These are phyloP conservation scores for Trachelus iudaicus DNA, from an alignment of 2,888 invertebrate species.

Conservation along the genomic window DNA sequence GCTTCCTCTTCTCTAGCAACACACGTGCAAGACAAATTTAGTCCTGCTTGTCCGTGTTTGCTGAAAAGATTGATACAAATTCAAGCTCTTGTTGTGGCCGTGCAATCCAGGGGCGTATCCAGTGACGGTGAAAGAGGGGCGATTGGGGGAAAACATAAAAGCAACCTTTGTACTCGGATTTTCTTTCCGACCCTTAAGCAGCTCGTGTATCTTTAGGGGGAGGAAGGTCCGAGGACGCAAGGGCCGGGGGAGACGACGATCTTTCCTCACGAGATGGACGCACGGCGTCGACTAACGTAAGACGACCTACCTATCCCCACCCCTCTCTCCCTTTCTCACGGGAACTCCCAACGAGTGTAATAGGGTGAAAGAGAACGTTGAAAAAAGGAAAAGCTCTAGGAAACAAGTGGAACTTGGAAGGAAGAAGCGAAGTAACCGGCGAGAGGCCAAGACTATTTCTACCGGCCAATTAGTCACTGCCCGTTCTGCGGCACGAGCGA, in stretches of 20 bases:
- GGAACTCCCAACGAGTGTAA: slow-evolving; percentile 4
- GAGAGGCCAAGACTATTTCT: slow-evolving; percentile 9
- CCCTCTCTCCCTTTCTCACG: background rate
- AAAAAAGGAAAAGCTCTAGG: no score
- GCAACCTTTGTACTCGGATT: slow-evolving; percentile 13
- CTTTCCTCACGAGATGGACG: no score
- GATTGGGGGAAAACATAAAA: background rate
- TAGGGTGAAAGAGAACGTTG: slow-evolving; percentile 1
- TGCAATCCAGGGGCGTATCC: background rate
- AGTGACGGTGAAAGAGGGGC: background rate
- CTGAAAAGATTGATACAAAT: slow-evolving; percentile 30
- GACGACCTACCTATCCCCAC: slow-evolving; percentile 3
- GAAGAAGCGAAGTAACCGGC: background rate
- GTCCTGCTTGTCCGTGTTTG: no score
- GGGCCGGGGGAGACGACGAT: no score
- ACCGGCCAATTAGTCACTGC: slow-evolving; percentile 38
- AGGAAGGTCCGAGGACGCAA: background rate
- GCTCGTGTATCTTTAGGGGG: slow-evolving; percentile 32
- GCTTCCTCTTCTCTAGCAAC: no score
- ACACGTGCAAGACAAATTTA: no score
- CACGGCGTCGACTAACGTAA: no score
- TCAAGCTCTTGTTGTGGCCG: background rate
- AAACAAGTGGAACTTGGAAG: background rate
- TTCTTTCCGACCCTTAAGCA: slow-evolving; percentile 34
- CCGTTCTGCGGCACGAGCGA: slow-evolving; percentile 29